These are phyloP conservation scores for Polydrusus pterygomalis DNA, from an alignment of 2,888 invertebrate species.

Conservation along the genomic window DNA sequence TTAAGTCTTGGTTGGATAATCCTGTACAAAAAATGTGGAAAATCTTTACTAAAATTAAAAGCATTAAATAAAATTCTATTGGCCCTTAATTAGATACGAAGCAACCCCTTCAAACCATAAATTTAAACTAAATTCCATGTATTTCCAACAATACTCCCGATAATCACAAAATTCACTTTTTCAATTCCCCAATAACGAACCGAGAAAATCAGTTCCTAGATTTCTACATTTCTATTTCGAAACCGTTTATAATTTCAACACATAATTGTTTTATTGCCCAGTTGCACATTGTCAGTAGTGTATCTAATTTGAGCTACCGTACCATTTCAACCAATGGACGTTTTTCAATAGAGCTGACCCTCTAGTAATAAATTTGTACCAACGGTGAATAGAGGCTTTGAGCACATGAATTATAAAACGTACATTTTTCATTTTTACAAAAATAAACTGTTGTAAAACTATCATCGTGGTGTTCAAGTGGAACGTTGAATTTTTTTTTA, in stretches of 20 bases:
- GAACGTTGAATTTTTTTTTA: not conserved
- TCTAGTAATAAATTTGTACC: constrained; percentile 24
- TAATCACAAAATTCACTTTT: constrained; percentile 1
- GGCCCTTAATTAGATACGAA: too few relatives aligned
- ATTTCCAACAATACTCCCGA: constrained; percentile 1
- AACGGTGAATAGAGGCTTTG: not conserved
- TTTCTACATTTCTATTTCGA: constrained; percentile 24
- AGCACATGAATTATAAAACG: constrained; percentile 8
- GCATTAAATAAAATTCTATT: too few relatives aligned
- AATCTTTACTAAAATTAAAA: too few relatives aligned
- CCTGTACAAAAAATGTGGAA: too few relatives aligned
- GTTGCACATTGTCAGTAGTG: constrained; percentile 29
- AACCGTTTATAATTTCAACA: constrained; percentile 11
- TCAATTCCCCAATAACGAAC: constrained; percentile 20
- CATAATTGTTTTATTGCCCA: constrained; percentile 34
- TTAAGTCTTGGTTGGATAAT: too few relatives aligned
- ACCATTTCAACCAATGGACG: not conserved
- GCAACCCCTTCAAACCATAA: not conserved
- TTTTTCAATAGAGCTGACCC: constrained; percentile 7
- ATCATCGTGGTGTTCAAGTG: constrained; percentile 31
- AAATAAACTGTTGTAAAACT: constrained; percentile 18
- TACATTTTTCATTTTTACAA: constrained; percentile 10
- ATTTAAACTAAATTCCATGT: not conserved
- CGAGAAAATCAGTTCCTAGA: constrained; percentile 25
- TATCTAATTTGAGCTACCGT: constrained; percentile 33